Evolutionary conservation across 2,888 invertebrate genomes (phyloP).

Genomic region (Agrochola lychnidis): DNA sequence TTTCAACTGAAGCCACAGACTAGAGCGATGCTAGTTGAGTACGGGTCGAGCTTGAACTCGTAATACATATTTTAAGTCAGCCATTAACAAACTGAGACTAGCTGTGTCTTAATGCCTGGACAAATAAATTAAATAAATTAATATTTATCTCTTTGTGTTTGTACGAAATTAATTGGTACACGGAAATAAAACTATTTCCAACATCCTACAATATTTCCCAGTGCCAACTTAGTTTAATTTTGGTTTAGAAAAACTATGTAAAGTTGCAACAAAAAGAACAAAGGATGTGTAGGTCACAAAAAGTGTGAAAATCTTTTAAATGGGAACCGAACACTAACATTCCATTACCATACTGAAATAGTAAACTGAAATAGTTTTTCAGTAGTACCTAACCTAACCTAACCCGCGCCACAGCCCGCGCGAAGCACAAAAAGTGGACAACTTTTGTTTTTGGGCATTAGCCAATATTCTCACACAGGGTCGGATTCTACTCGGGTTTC

Average conservation of each 20-base stretch:
- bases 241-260: not conserved
- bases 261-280: not conserved
- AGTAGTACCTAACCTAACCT: not conserved
- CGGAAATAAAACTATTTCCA: not conserved
- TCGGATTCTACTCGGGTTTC: constrained; percentile 7
- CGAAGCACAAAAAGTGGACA: not conserved
- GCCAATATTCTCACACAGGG: not conserved
- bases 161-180: not conserved
- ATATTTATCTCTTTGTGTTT: not conserved
- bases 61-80: not conserved
- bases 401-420: too few species aligned
- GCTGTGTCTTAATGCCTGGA: not conserved
- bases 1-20: not conserved
- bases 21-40: constrained; percentile 22
- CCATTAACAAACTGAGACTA: not conserved
- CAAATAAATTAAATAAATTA: not conserved
- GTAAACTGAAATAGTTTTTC: constrained; percentile 12
- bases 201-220: not conserved
- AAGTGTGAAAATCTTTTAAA: constrained; percentile 7
- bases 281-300: constrained; percentile 3
- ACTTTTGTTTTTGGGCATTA: not conserved
- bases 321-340: not conserved
- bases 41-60: not conserved
- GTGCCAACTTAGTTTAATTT: not conserved
- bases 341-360: not conserved